These are phyloP conservation scores for Clarias gariepinus DNA, from an alignment of 2,113 vertebrate species.

Conservation along the genomic window DNA sequence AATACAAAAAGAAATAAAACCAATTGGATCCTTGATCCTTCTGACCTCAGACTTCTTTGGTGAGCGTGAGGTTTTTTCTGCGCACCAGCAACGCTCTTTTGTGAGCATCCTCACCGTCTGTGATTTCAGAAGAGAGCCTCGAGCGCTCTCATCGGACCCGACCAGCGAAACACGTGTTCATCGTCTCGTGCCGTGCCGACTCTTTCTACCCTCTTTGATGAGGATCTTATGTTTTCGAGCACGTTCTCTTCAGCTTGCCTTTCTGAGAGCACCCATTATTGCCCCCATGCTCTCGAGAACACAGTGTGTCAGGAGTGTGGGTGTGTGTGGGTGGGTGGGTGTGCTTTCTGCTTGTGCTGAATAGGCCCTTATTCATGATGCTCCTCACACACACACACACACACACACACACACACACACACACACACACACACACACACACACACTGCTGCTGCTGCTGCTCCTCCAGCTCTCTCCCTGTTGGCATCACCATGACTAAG, in stretches of 20 bases:
- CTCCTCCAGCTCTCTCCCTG: slow-evolving; percentile 63
- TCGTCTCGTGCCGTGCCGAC: neutral
- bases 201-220: neutral
- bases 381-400: slow-evolving; percentile 27
- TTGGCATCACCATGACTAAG: slow-evolving; percentile 80
- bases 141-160: neutral
- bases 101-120: neutral
- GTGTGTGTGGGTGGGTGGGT: slow-evolving; percentile 11
- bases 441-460: no score
- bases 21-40: no score
- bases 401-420: no score
- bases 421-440: no score
- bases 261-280: slow-evolving; percentile 8
- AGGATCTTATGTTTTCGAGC: neutral
- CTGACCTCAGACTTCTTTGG: neutral
- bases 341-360: slow-evolving; percentile 40
- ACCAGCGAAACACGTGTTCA: neutral
- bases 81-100: neutral
- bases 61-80: neutral
- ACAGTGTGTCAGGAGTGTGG: slow-evolving; percentile 1
- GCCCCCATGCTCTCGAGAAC: slow-evolving; percentile 45
- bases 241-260: slow-evolving; percentile 3
- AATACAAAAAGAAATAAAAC: neutral
- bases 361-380: slow-evolving; percentile 51
- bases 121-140: neutral